Evolutionary conservation across 2,888 invertebrate species (phyloP).

Genomic region (Synergus laeviventris): DNA sequence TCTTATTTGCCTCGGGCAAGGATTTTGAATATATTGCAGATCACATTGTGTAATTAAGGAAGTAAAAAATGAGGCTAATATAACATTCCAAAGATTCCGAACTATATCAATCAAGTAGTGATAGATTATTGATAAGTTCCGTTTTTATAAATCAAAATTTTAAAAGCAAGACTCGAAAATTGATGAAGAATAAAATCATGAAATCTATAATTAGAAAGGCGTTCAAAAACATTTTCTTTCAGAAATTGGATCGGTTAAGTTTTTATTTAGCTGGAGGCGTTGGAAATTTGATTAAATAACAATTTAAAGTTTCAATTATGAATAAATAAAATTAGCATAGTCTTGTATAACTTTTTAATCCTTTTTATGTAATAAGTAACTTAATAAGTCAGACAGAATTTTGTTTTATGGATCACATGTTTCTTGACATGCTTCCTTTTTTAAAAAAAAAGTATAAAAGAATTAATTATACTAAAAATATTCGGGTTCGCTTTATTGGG

Average conservation of each 20-base stretch:
- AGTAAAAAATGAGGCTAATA: not conserved
- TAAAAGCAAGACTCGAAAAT: not conserved
- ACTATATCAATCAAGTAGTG: not conserved
- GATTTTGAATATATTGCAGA: not conserved
- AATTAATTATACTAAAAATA: not conserved
- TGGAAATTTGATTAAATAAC: not conserved
- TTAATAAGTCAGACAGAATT: not conserved
- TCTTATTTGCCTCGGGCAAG: slow-evolving; percentile 10
- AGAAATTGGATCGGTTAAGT: not conserved
- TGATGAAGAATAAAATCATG: not conserved
- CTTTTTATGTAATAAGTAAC: not conserved
- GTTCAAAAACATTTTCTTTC: not conserved
- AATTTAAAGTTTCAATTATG: not conserved
- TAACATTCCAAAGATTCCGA: slow-evolving; percentile 9
- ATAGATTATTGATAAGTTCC: not conserved
- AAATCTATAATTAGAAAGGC: too few species aligned
- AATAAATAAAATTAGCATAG: not conserved
- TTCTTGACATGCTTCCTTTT: too few species aligned
- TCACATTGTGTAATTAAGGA: not conserved
- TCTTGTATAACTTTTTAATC: not conserved
- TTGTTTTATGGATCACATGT: not conserved
- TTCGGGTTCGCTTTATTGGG: not conserved
- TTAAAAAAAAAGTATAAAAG: too few species aligned
- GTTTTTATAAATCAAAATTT: not conserved
- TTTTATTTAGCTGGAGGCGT: not conserved